Percentiles rank a stretch among this genome's conserved stretches.
Evolutionary conservation across 2,797 vertebrate genomes (phyloP).

Genomic region (Catostomus latipinnis): DNA sequence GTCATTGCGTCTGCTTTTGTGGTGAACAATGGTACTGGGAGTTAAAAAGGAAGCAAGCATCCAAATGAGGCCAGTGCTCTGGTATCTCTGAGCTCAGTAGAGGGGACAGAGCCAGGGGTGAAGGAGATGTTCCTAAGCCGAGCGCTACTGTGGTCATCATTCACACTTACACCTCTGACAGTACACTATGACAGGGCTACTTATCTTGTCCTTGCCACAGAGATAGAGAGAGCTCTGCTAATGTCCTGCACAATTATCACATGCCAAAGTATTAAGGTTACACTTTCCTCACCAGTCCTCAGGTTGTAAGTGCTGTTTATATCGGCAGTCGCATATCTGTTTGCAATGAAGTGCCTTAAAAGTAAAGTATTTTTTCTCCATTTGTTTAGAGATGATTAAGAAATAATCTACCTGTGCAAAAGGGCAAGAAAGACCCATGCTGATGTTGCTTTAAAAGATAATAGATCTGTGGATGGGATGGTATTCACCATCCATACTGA

Average conservation of each 20-base stretch:
- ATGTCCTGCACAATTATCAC: conserved; percentile 59
- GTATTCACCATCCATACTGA: conserved; percentile 18
- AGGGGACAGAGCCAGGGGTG: conserved; percentile 59
- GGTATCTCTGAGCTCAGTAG: conserved; percentile 47
- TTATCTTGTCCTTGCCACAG: conserved; percentile 56
- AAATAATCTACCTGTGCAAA: conserved; percentile 28
- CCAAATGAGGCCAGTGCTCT: conserved; percentile 57
- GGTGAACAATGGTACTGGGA: conserved; percentile 24
- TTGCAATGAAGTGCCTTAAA: not conserved
- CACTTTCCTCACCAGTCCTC: conserved; percentile 22
- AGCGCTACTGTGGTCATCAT: conserved; percentile 59
- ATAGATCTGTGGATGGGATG: conserved; percentile 24
- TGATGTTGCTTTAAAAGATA: conserved; percentile 19
- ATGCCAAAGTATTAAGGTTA: conserved; percentile 49
- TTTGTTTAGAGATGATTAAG: conserved; percentile 12
- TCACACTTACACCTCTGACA: conserved; percentile 66
- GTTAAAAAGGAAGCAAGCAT: conserved; percentile 39
- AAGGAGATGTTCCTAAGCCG: conserved; percentile 62
- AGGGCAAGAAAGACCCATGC: conserved; percentile 16
- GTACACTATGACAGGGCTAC: conserved; percentile 60
- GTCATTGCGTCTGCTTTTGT: conserved; percentile 30
- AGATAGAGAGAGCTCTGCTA: conserved; percentile 43
- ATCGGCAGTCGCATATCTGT: conserved; percentile 24
- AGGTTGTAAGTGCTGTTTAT: conserved; percentile 5
- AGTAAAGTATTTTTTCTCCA: not conserved